Percentiles rank a stretch among this genome's conserved stretches.
Evolutionary conservation across 1,140 invertebrate genomes (phyloP).

Genomic region (Heliconius melpomene): DNA sequence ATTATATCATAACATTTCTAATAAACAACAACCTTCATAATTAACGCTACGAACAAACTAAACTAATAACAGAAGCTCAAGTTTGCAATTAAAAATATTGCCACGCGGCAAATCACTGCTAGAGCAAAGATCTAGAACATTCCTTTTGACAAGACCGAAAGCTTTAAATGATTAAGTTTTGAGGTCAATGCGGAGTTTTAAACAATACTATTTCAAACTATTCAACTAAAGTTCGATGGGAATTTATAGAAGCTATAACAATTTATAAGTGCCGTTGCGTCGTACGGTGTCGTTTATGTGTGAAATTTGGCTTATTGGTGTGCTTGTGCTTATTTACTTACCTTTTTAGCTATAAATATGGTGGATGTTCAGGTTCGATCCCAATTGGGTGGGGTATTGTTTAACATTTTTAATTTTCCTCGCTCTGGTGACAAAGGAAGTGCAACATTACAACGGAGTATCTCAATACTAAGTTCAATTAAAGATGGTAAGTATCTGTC

Average conservation of each 20-base stretch:
- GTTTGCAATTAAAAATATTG: constrained; percentile 26
- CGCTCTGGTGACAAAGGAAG: too few relatives aligned
- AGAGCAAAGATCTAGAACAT: constrained; percentile 25
- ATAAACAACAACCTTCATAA: not conserved
- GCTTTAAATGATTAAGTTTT: constrained; percentile 26
- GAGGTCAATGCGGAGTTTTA: constrained; percentile 25
- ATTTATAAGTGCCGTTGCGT: constrained; percentile 25
- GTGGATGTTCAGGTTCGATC: not conserved
- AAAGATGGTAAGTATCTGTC: too few relatives aligned
- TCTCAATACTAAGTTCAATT: too few relatives aligned
- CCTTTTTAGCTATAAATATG: not conserved
- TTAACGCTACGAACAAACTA: not conserved
- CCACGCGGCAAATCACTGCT: constrained; percentile 21
- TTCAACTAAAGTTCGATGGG: constrained; percentile 26
- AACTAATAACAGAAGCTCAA: constrained; percentile 21
- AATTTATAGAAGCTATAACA: constrained; percentile 27
- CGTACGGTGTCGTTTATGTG: constrained; percentile 16
- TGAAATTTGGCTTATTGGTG: constrained; percentile 6
- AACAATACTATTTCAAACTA: constrained; percentile 34
- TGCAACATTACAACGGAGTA: too few relatives aligned
- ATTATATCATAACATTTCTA: not conserved
- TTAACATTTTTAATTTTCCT: too few relatives aligned
- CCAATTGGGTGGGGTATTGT: too few relatives aligned
- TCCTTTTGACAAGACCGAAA: constrained; percentile 23
- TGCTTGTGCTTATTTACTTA: not conserved